Percentiles rank a stretch among this genome's conserved stretches.
Evolutionary conservation across 2,797 vertebrate genomes (phyloP).

Genomic region (Schizopygopsis malacanthus): DNA sequence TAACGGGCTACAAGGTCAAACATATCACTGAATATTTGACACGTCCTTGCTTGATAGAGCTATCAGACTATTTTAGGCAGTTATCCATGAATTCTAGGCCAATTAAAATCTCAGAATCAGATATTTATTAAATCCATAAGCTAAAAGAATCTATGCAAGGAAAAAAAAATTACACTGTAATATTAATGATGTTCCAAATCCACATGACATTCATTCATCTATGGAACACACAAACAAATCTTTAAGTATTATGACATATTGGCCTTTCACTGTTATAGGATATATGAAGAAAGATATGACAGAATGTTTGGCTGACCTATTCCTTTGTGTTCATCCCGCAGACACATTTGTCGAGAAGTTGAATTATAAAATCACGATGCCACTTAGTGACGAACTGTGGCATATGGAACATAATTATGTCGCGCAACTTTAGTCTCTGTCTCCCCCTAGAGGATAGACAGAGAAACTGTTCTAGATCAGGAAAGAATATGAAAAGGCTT

Average conservation of each 20-base stretch:
- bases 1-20: not conserved
- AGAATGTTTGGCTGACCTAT: not conserved
- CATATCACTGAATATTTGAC: not conserved
- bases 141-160: too few relatives aligned
- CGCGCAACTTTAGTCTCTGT: not conserved
- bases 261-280: not conserved
- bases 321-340: not conserved
- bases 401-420: not conserved
- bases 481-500: not conserved
- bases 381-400: not conserved
- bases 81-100: too few relatives aligned
- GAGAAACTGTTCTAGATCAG: constrained; percentile 28
- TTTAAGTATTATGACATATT: not conserved
- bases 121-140: not conserved
- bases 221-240: not conserved
- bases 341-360: not conserved
- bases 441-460: constrained; percentile 67
- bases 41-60: not conserved
- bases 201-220: not conserved
- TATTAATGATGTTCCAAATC: not conserved
- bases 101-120: not conserved
- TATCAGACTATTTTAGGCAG: not conserved
- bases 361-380: not conserved
- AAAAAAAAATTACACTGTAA: too few relatives aligned
- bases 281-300: not conserved